Evolutionary conservation across 2,888 invertebrate species (phyloP).

Genomic region (Cerastis rubricosa): DNA sequence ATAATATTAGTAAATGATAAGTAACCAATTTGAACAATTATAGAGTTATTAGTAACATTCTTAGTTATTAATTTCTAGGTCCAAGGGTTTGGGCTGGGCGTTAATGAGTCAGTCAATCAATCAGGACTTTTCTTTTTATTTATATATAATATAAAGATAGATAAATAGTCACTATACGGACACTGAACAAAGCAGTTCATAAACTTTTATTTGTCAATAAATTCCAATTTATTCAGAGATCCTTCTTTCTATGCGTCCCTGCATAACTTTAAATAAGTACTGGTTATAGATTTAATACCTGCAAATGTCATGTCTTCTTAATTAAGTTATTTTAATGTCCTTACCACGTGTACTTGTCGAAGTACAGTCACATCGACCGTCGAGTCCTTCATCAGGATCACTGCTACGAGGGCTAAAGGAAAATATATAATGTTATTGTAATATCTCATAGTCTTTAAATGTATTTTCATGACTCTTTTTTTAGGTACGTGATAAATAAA

Average conservation of each 20-base stretch:
- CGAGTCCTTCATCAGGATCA: slow-evolving; percentile 87
- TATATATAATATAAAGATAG: too few relatives aligned
- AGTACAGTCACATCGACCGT: slow-evolving; percentile 86
- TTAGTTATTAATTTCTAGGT: too few relatives aligned
- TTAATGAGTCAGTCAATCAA: too few relatives aligned
- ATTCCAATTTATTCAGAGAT: slow-evolving; percentile 16
- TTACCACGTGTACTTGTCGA: slow-evolving; percentile 89
- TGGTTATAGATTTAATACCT: neutral
- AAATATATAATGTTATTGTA: neutral
- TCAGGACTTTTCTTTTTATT: too few relatives aligned
- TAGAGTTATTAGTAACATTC: too few relatives aligned
- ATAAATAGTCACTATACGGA: neutral
- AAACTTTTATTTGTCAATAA: slow-evolving; percentile 13
- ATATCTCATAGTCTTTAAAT: neutral
- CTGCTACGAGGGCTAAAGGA: slow-evolving; percentile 88
- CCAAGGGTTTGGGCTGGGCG: too few relatives aligned
- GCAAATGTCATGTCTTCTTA: neutral
- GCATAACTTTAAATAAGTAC: slow-evolving; percentile 25
- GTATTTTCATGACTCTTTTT: neutral
- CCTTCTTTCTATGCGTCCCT: slow-evolving; percentile 19
- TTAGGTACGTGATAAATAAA: neutral
- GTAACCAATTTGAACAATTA: too few relatives aligned
- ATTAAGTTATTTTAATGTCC: slow-evolving; percentile 55
- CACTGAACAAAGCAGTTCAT: slow-evolving; percentile 8
- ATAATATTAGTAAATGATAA: too few relatives aligned